Percentiles rank a stretch among this genome's conserved stretches.
Evolutionary conservation across 2,797 vertebrate genomes (phyloP).

Genomic region (Coluber constrictor): DNA sequence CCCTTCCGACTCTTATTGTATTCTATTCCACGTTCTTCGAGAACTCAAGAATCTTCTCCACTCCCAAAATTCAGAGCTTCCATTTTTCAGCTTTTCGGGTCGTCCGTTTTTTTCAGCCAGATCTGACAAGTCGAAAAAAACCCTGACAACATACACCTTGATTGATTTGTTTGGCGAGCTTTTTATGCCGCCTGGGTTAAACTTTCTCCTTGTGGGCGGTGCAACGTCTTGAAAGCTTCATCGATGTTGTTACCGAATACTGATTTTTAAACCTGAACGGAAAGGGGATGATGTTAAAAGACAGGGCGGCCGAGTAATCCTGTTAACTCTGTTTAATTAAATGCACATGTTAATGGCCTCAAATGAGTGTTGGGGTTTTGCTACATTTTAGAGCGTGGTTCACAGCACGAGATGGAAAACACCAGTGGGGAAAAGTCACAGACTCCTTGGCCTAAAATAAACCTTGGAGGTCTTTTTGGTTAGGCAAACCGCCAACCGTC

Average conservation of each 20-base stretch:
- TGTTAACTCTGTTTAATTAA: background rate
- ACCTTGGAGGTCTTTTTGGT: background rate
- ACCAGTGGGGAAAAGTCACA: background rate
- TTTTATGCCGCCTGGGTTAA: background rate
- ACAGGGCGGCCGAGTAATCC: background rate
- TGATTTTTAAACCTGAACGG: background rate
- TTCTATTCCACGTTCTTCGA: too few relatives aligned
- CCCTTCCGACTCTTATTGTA: too few relatives aligned
- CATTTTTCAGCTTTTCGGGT: background rate
- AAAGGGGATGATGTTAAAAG: background rate
- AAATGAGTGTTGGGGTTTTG: background rate
- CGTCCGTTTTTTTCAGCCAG: background rate
- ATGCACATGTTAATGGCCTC: background rate
- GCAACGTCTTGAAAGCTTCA: background rate
- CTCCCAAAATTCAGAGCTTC: background rate
- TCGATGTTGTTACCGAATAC: background rate
- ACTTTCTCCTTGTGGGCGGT: background rate
- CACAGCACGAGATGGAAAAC: background rate
- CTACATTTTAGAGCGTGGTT: background rate
- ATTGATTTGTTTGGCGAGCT: background rate
- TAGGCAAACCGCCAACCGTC: conserved; percentile 2
- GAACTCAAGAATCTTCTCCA: background rate
- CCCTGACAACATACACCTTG: background rate
- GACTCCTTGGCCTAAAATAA: background rate
- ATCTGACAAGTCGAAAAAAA: background rate